phyloP scores from a whole-genome alignment of 2,113 vertebrate species.

The Corapipo altera region DNA sequence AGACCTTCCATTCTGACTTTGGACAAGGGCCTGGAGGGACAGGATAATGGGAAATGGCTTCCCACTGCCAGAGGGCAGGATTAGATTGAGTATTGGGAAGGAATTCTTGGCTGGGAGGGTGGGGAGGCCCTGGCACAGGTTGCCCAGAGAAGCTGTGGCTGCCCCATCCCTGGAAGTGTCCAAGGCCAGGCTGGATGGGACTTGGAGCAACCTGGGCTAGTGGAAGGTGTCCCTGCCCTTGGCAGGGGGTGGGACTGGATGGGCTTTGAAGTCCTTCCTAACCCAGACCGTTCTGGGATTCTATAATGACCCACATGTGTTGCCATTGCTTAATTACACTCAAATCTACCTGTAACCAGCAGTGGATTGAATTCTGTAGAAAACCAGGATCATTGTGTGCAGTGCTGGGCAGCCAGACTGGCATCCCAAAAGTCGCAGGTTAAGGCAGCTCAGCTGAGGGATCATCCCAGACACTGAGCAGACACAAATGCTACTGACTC shows the following conservation, averaged over 20 bases:
- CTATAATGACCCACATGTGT: not conserved
- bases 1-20: too few relatives aligned
- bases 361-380: fast-evolving
- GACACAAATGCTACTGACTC: not conserved
- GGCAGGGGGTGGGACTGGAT: not conserved
- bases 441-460: not conserved
- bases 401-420: not conserved
- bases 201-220: not conserved
- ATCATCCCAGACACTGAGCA: not conserved
- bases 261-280: fast-evolving
- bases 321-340: not conserved
- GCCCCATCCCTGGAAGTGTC: not conserved
- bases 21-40: not conserved
- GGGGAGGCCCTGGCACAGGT: not conserved
- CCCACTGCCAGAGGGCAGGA: not conserved
- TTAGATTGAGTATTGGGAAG: fast-evolving
- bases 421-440: fast-evolving
- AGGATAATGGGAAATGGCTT: not conserved
- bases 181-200: not conserved
- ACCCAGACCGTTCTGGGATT: not conserved
- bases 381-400: fast-evolving
- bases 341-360: fast-evolving
- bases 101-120: not conserved
- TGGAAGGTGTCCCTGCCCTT: not conserved
- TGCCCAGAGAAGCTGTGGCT: not conserved